Conservation (phyloP, 2,797 vertebrate species). For the Rhinatrema bivittatum region DNA sequence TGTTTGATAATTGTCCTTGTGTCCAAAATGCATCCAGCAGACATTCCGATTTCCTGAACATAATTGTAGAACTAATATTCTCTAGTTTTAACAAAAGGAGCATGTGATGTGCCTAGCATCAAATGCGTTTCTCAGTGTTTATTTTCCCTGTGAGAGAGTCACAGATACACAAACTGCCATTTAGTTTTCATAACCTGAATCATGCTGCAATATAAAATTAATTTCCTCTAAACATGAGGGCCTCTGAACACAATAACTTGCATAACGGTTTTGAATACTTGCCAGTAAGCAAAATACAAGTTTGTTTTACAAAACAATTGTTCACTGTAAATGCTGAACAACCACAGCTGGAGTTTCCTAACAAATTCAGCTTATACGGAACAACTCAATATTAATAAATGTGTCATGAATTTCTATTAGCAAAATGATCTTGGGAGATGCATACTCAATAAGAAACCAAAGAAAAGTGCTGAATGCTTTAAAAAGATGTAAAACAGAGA, state of each 20-base stretch:
- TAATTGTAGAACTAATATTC: background rate
- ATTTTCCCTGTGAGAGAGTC: slow-evolving; percentile 10
- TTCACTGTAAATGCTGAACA: slow-evolving; percentile 27
- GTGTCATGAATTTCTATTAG: slow-evolving; percentile 13
- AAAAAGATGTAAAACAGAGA: slow-evolving; percentile 22
- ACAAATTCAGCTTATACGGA: slow-evolving; percentile 38
- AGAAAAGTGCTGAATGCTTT: slow-evolving; percentile 1
- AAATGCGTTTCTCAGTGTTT: slow-evolving; percentile 2
- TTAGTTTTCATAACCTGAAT: slow-evolving; percentile 18
- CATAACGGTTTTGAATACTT: slow-evolving; percentile 15
- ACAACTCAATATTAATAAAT: slow-evolving; percentile 41
- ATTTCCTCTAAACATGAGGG: slow-evolving; percentile 17
- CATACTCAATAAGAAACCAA: slow-evolving; percentile 1
- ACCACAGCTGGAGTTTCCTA: slow-evolving; percentile 32
- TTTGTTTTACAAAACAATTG: slow-evolving; percentile 26
- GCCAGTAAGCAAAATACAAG: slow-evolving; percentile 18
- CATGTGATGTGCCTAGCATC: background rate
- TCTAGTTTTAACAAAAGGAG: background rate
- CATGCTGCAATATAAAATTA: slow-evolving; percentile 12
- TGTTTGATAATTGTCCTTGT: no score
- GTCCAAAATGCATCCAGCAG: no score
- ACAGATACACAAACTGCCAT: slow-evolving; percentile 2
- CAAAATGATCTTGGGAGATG: slow-evolving; percentile 23
- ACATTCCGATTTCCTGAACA: no score
- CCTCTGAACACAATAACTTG: slow-evolving; percentile 2